These are phyloP conservation scores for Cataglyphis livida DNA, from an alignment of 2,888 invertebrate species.

Conservation along the genomic window DNA sequence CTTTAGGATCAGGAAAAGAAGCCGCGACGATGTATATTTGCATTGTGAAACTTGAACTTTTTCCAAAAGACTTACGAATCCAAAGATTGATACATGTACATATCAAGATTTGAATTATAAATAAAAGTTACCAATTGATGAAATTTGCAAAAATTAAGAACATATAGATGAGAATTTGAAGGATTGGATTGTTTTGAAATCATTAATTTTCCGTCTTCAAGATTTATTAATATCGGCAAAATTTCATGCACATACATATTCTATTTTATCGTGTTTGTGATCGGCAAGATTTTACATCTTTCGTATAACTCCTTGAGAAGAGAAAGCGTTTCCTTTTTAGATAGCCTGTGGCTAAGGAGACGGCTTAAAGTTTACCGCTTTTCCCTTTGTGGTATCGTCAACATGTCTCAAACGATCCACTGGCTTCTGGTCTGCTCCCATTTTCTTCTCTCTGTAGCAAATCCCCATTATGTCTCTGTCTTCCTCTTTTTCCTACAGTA, in stretches of 20 bases:
- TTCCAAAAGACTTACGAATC: background rate
- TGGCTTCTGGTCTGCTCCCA: slow-evolving; percentile 26
- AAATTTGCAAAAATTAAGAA: background rate
- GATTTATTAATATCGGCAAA: background rate
- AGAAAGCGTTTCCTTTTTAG: slow-evolving; percentile 50
- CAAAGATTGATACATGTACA: background rate
- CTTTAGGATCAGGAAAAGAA: background rate
- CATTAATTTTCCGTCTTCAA: background rate
- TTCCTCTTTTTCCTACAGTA: slow-evolving; percentile 31
- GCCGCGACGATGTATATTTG: background rate
- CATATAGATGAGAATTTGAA: background rate
- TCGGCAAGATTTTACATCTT: slow-evolving; percentile 58
- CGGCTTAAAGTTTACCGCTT: slow-evolving; percentile 75
- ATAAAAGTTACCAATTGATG: background rate
- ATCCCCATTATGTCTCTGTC: slow-evolving; percentile 10
- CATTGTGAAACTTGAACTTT: background rate
- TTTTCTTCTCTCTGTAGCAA: slow-evolving; percentile 33
- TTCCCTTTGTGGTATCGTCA: slow-evolving; percentile 75
- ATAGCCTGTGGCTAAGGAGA: slow-evolving; percentile 67
- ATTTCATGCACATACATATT: background rate
- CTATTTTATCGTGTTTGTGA: slow-evolving; percentile 53
- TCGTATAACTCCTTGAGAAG: slow-evolving; percentile 3
- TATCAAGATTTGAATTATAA: background rate
- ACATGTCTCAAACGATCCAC: slow-evolving; percentile 70
- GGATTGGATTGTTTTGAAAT: slow-evolving; percentile 1